Base-by-base conservation (phyloP, 2,888 invertebrate genomes). In the Girardia tigrina region DNA sequence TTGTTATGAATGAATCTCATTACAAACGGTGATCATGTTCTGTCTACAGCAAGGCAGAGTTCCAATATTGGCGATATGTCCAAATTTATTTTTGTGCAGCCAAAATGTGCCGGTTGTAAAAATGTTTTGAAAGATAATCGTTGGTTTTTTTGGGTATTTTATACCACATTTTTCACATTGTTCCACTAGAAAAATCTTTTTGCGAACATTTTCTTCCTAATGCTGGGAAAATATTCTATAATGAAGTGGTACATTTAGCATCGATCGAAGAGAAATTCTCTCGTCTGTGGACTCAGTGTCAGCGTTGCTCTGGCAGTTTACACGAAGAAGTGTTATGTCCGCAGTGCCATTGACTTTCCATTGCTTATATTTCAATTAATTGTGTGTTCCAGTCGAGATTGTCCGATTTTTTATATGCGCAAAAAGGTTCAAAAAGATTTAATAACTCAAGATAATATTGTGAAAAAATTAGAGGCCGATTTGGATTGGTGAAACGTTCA, bases 371-470 rank as follows among this genome's bases (percentile, higher is more conserved):
- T 26, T 26, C 20, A 26, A 12, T 23, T 70, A 14, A 14, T 70
- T 20, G 20, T 26, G 26, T 70, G 8, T 81, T 87, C 79, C 82
- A 92, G 94, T 83, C 90, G 94, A 77, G 98, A 99, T 84, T 99
- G 98, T 83, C 97, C 98, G 0, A 99, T 99, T 82, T 99, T 98
- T 86, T 99, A 99, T 85, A 95, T 98, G 90, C 88, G 98, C 78
- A 97, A 93, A 81, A 99, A 99, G 87, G 91, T 95, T 36, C 92
- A 93, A 81, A 91, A 94, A 86, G 98, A 99, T 82, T 86, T 99
- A 79, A 90, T 89, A 79, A 88, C 89, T 8, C 92, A 94, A 83
- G 90, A 90, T 80, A 90, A 90, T 81, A 88, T 90, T 77, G 88
- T 98, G 73, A 85, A 88, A 78, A 87, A 95, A 80, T 98, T 98